Evolutionary conservation across 2,888 invertebrate species (phyloP).

Genomic region (Hypolimnas misippus): DNA sequence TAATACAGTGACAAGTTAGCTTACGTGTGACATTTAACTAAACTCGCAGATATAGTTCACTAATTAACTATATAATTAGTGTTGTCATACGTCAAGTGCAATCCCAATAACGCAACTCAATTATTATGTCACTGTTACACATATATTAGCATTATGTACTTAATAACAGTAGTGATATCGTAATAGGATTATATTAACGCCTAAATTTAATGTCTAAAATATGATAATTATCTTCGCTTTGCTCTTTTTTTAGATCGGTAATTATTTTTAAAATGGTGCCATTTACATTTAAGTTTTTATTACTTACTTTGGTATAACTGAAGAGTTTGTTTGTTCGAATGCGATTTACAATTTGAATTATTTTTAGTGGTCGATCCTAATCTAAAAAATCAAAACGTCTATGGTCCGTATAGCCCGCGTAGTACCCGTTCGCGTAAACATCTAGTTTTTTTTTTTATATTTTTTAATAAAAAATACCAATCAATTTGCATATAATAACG

Average conservation of each 20-base stretch:
- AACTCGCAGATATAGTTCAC: background rate
- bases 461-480: too few relatives aligned
- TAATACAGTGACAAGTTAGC: too few relatives aligned
- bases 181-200: background rate
- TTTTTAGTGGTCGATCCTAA: too few relatives aligned
- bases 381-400: too few relatives aligned
- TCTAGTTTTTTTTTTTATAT: too few relatives aligned
- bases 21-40: background rate
- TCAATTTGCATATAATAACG: too few relatives aligned
- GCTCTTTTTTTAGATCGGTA: background rate
- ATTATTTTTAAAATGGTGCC: background rate
- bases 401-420: too few relatives aligned
- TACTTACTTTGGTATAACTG: too few relatives aligned
- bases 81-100: slow-evolving; percentile 15
- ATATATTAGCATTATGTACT: slow-evolving; percentile 12
- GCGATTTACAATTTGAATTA: too few relatives aligned
- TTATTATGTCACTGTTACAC: slow-evolving; percentile 1
- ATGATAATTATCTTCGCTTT: background rate
- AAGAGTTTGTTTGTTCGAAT: too few relatives aligned
- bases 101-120: slow-evolving; percentile 4
- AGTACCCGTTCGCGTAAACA: too few relatives aligned
- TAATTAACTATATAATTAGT: slow-evolving; percentile 11
- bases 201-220: background rate
- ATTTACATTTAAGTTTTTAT: too few relatives aligned
- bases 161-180: background rate